Percentiles rank a stretch among this genome's conserved stretches.
These are phyloP conservation scores for Vicugna pacos DNA, from an alignment of 2,113 vertebrate genomes.

Conservation along the genomic window DNA sequence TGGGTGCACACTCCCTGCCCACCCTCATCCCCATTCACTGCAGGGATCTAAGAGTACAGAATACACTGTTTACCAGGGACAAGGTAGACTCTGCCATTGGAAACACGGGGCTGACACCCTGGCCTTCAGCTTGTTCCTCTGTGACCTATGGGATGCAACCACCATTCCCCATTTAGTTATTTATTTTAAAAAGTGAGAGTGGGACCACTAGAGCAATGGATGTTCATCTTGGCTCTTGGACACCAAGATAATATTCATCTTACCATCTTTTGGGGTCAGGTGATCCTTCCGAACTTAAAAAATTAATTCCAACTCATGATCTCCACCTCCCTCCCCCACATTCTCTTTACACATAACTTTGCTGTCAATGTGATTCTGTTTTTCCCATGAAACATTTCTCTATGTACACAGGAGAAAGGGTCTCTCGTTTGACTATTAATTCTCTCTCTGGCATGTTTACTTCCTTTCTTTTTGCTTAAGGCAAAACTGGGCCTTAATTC, in stretches of 20 bases:
- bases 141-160: not conserved
- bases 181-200: not conserved
- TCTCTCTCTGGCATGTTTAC: not conserved
- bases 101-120: not conserved
- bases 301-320: not conserved
- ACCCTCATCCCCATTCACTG: not conserved
- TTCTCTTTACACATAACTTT: not conserved
- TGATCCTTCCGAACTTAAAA: slow-evolving; percentile 11
- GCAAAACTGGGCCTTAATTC: not conserved
- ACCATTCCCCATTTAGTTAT: not conserved
- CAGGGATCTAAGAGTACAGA: not conserved
- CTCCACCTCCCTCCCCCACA: not conserved
- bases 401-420: not conserved
- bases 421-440: slow-evolving; percentile 18
- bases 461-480: not conserved
- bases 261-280: not conserved
- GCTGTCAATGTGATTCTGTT: not conserved
- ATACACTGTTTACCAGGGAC: not conserved
- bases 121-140: not conserved
- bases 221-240: not conserved
- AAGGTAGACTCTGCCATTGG: not conserved
- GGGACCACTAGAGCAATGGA: not conserved
- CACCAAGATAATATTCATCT: not conserved
- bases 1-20: not conserved
- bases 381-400: slow-evolving; percentile 8